phyloP scores from a whole-genome alignment of 1,140 invertebrate genomes.

The Oryctes rhinoceros region DNA sequence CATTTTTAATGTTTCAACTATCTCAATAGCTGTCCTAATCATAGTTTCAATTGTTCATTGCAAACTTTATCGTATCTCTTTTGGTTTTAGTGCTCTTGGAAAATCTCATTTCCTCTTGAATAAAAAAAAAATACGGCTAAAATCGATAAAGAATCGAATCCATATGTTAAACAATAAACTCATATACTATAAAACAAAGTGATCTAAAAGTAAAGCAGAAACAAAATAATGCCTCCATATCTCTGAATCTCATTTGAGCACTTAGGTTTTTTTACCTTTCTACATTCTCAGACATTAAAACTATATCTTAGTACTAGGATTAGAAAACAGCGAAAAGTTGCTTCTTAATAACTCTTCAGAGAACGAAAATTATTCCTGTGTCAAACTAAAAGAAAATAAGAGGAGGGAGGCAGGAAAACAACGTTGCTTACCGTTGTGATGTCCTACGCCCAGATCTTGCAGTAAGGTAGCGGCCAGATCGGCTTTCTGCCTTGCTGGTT shows the following conservation, averaged over 20 bases:
- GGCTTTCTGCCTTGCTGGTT: slow-evolving; percentile 74
- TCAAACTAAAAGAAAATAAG: neutral
- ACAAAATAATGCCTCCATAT: neutral
- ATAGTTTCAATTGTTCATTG: no score
- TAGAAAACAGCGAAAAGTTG: neutral
- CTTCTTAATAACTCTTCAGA: neutral
- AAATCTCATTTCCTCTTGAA: no score
- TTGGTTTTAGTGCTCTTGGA: no score
- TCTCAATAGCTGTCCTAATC: no score
- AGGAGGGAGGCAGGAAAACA: neutral
- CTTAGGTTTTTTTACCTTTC: neutral
- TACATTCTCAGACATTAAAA: neutral
- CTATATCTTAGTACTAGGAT: neutral
- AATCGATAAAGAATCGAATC: no score
- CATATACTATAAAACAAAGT: no score
- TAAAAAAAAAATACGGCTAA: no score
- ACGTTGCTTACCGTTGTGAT: slow-evolving; percentile 66
- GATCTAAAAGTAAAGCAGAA: neutral
- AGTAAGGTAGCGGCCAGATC: slow-evolving; percentile 77
- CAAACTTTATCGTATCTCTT: no score
- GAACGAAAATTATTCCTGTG: neutral
- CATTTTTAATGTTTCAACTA: no score
- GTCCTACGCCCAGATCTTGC: slow-evolving; percentile 72
- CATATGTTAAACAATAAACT: no score
- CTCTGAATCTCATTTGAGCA: neutral